Base-by-base conservation (phyloP, 2,888 invertebrate genomes). In the Caenorhabditis sp. region DNA sequence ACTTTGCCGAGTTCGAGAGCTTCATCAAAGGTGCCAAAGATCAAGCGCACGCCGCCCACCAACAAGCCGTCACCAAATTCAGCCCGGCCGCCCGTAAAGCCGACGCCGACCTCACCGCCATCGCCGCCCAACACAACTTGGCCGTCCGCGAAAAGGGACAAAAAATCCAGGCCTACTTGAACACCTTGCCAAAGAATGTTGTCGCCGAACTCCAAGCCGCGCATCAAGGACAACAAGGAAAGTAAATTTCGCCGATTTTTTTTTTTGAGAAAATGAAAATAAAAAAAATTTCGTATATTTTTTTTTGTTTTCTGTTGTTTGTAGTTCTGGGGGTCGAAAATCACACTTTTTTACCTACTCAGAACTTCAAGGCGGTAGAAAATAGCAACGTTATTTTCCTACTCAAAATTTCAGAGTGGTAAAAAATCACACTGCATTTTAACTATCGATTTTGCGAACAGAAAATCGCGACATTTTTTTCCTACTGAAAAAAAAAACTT, bases 91-190 rank as follows among this genome's bases (percentile, higher is more conserved):
- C 43, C 3, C 5, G 14, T n/a, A 21, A 37, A 24, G 69, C 69
- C 53, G 69, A 69, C 36, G 67, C 70, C 37, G 81, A 81, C 69
- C 71, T 82, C 23, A 66, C 71, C 54, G 69, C 79, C 57, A 78
- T 83, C 55, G 76, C 84, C 58, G 70, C 76, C 71, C 83, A 83
- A 69, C 63, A 66, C 19, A 23, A 61, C n/a, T 66, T 84, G 31
- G 62, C 81, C 23, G 66, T 74, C 17, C 58, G 76, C 26, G 72
- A 82, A 58, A 83, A 83, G 65, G 70, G 66, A 57, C 53, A 65
- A 37, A 78, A 81, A 58, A 83, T 83, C 62, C 66, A 82, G 50
- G 62, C 69, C 19, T 64, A 81, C 50, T 55, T 84, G 43, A 43
- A 65, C n/a, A 51, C 58, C n/a, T 69, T 83, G 37, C 76, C 81